Conservation (phyloP, 2,113 vertebrate species). For the Nothoprocta pentlandii region DNA sequence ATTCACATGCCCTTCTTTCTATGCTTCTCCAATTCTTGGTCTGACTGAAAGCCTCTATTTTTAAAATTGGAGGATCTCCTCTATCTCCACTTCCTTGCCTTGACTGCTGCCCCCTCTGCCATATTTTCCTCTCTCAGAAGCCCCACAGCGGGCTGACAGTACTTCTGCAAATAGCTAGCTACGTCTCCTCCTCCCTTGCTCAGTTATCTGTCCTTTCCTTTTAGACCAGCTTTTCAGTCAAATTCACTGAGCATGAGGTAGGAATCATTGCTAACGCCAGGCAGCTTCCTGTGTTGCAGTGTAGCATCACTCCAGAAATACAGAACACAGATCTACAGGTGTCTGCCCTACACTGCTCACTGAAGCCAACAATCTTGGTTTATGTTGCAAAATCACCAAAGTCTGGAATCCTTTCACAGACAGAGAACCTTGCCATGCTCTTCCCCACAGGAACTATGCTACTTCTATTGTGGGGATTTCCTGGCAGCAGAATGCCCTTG, state of each 20-base stretch:
- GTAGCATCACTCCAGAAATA: neutral
- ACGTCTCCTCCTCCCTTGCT: neutral
- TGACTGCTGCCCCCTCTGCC: neutral
- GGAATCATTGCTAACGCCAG: neutral
- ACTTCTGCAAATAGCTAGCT: neutral
- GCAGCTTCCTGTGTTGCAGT: neutral
- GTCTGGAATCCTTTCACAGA: neutral
- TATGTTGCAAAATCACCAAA: neutral
- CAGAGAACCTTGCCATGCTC: accelerated
- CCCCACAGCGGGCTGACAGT: accelerated
- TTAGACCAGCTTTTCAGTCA: accelerated
- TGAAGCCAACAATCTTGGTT: neutral
- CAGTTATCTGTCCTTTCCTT: neutral
- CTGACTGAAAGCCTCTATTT: neutral
- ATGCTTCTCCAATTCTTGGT: neutral
- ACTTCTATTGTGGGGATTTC: neutral
- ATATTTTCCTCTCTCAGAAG: neutral
- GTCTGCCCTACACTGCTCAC: neutral
- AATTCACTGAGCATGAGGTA: neutral
- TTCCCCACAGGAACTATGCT: neutral
- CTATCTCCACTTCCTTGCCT: neutral
- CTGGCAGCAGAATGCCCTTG: neutral
- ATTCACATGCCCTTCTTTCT: neutral
- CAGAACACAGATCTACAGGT: neutral
- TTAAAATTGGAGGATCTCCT: neutral